These are phyloP conservation scores for Tanytarsus gracilentus DNA, from an alignment of 2,888 invertebrate species.

Conservation along the genomic window DNA sequence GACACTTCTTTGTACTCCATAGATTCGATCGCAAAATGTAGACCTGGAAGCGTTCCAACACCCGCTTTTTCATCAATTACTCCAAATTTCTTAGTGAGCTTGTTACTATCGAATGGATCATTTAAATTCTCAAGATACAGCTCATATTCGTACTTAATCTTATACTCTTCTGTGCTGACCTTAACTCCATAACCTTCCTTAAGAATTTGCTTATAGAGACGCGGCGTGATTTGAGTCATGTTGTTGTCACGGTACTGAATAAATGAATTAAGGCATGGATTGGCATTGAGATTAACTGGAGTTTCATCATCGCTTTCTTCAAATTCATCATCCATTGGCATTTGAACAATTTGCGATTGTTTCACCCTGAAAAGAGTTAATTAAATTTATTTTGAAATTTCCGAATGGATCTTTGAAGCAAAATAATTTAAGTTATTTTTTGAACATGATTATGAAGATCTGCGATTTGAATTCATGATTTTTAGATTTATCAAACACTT, in stretches of 20 bases:
- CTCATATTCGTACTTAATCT: neutral
- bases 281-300: too few relatives aligned
- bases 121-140: neutral
- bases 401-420: too few relatives aligned
- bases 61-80: neutral
- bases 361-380: too few relatives aligned
- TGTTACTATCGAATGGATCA: conserved; percentile 41
- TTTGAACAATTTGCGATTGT: too few relatives aligned
- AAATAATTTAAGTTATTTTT: too few relatives aligned
- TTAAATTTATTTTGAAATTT: too few relatives aligned
- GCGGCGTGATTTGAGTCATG: neutral
- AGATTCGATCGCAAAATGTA: conserved; percentile 60
- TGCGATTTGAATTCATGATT: too few relatives aligned
- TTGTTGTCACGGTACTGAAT: neutral
- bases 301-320: too few relatives aligned
- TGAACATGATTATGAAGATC: too few relatives aligned
- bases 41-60: conserved; percentile 49
- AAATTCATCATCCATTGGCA: too few relatives aligned
- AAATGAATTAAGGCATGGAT: neutral
- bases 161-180: neutral
- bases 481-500: too few relatives aligned
- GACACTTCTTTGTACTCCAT: conserved; percentile 76
- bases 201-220: conserved; percentile 6
- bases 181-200: neutral
- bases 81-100: conserved; percentile 35